Evolutionary conservation across 2,113 vertebrate species (phyloP), one percentile per base, ranked within the genome.

Genomic region (Pygathrix nemaeus): DNA sequence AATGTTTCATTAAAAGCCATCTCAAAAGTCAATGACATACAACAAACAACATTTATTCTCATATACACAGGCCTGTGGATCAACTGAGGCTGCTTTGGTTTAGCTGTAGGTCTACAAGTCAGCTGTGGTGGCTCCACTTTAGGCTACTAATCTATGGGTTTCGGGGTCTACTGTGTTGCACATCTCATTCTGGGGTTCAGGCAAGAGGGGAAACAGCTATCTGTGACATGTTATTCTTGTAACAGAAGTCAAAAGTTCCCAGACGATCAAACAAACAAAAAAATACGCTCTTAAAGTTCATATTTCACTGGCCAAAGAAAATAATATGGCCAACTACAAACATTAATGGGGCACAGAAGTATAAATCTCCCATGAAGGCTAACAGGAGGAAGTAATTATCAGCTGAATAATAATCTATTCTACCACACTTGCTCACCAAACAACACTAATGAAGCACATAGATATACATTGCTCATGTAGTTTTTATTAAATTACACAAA

Each of bases 401-500:
- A 76, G 0, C 32, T 68, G 30, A 82, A 68, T 48, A 40, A 78
- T 68, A 88, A 88, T 43, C 40, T 68, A 57, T 76, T 25, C 32
- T n/a, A 40, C 27, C 18, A 35, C 10, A 40, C 21, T 48, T 81
- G 23, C 64, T 85, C 18, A 66, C 50, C 35, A 88, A 38, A 57
- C 18, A 88, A 48, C 27, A 88, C 38, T 35, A 83, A 68, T 40
- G 55, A 48, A 9, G n/a, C 75, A 32, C 3, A 83, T 76, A 70
- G 43, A 75, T 40, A 76, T n/a, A 57, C 23, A 32, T 2, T 23
- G 10, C 23, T 88, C 12, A 38, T 3, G 48, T 5, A 48, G 16
- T 38, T 45, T 82, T 45, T 66, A 96, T 61, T 59, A 76, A 93
- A 83, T 76, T 75, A 38, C 38, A 78, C 14, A 88, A 92, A 45